Evolutionary conservation across 1,140 invertebrate genomes (phyloP), one percentile per base, ranked within the genome.

Genomic region (Calycopis cecrops): DNA sequence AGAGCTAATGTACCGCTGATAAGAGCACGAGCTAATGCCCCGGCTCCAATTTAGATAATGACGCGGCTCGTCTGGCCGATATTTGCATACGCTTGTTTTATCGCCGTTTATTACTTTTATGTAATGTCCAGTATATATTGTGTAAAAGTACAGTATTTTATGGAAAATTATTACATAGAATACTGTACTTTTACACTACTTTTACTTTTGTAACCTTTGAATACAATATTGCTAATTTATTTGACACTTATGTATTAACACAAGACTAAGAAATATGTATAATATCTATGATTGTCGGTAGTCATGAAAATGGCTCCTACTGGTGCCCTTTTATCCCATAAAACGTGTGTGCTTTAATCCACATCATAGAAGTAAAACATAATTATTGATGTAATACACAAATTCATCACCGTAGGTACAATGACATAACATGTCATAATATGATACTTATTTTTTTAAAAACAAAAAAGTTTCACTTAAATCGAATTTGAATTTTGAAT

Each of bases 41-140:
- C 37, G 37, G 37, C 37, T 18, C 51, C 48, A 56, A 56, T 56
- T 56, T 38, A 56, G 47, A 56, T 56, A 56, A 48, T 48, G n/a
- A n/a, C n/a, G 54, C 47, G 35, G 38, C 35, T 48, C 35, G 47
- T 38, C 35, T 38, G 37, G 10, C 37, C 37, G 37, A 2, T 9
- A 38, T 38, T 38, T 38, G 37, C 37, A 38, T 28, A 28, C 21
- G 2, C 37, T 38, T 38, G 37, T 38, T 38, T 4, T 38, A 38
- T 38, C 37, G 37, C 12, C 37, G 37, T 9, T 38, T 38, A 38
- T 38, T 4, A 38, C 37, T 38, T 28, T 12, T 38, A 9, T 12
- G 12, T 38, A 38, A 38, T 38, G 37, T 38, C 11, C 11, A 40
- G 14, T 14, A 11, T 37, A n/a, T 10, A 37, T 1, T 37, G 35